A percentile compares a stretch with the other conserved stretches of the same genome.
These are phyloP conservation scores for Murina feae DNA, from an alignment of 2,113 vertebrate species.

Conservation along the genomic window DNA sequence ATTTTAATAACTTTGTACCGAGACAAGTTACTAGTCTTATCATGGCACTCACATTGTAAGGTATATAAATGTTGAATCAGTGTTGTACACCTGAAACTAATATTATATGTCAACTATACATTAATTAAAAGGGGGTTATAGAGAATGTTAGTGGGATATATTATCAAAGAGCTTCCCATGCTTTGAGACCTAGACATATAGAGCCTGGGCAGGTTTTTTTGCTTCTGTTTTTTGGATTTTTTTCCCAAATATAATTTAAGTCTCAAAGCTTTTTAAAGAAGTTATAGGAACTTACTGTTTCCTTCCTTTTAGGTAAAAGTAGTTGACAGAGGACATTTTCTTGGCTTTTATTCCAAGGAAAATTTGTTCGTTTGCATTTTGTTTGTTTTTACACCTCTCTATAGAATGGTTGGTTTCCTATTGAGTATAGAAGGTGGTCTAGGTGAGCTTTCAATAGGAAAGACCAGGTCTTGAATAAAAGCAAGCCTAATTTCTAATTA, in stretches of 20 bases:
- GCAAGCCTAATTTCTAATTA: constrained; percentile 54
- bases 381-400: background rate
- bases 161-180: background rate
- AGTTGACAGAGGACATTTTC: background rate
- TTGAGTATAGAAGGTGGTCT: background rate
- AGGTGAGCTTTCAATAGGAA: constrained; percentile 49
- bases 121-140: background rate
- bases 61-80: background rate
- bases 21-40: background rate
- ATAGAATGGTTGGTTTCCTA: constrained; percentile 21
- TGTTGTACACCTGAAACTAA: background rate
- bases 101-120: background rate
- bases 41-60: background rate
- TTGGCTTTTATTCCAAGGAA: constrained; percentile 29
- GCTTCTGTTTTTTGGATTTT: constrained; percentile 28
- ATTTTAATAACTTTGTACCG: background rate
- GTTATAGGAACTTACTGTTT: background rate
- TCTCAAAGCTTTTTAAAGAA: constrained; percentile 8
- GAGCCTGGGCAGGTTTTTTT: background rate
- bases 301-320: constrained; percentile 35
- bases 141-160: background rate
- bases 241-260: constrained; percentile 13
- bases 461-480: constrained; percentile 17
- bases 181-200: background rate
- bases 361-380: background rate